Percentiles rank a stretch among this genome's conserved stretches.
Evolutionary conservation across 1,140 invertebrate species (phyloP).

Genomic region (Nixonia krombeini): DNA sequence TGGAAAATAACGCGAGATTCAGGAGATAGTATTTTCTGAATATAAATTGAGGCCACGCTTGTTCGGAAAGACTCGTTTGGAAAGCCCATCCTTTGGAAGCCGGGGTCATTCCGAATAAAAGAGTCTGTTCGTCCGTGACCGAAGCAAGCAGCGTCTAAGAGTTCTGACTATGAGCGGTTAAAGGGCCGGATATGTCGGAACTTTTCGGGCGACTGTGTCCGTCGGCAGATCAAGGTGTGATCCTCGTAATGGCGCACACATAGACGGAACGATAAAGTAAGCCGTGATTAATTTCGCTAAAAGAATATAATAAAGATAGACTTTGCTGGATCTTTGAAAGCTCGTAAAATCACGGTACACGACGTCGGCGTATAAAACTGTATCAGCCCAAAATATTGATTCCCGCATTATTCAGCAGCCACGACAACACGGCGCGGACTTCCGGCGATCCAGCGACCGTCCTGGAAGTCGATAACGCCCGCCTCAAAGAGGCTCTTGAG

Average conservation of each 20-base stretch:
- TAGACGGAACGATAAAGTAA: no score
- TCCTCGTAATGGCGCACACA: no score
- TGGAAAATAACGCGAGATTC: conserved; percentile 48
- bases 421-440: conserved; percentile 7
- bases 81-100: conserved; percentile 24
- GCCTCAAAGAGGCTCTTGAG: conserved; percentile 25
- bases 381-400: conserved; percentile 16
- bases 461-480: conserved; percentile 26
- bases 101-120: conserved; percentile 44
- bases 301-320: no score
- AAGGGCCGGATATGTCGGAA: conserved; percentile 40
- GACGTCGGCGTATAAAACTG: conserved; percentile 12
- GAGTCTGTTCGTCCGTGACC: conserved; percentile 41
- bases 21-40: conserved; percentile 45
- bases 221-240: no score
- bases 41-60: conserved; percentile 46
- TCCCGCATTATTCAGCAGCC: conserved; percentile 10
- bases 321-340: no score
- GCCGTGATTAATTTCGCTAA: no score
- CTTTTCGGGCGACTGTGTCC: conserved; percentile 10
- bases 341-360: no score
- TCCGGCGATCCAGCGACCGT: conserved; percentile 17
- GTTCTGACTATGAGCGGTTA: conserved; percentile 46
- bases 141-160: conserved; percentile 47
- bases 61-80: conserved; percentile 26